phyloP scores from a whole-genome alignment of 2,113 vertebrate species.

The Carlito syrichta region DNA sequence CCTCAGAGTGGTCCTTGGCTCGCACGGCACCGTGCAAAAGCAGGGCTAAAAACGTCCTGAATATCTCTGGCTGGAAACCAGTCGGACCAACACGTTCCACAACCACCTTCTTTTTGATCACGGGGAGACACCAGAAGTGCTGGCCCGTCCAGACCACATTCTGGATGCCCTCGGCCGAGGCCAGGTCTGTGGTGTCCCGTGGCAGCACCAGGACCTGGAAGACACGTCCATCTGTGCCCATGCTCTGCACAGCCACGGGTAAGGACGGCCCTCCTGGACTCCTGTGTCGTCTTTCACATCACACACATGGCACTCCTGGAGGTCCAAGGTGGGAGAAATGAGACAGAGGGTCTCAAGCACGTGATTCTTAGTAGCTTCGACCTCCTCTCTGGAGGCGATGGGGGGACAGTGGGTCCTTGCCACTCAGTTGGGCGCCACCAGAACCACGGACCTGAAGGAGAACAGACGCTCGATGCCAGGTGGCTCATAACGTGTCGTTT shows the following conservation, averaged over 20 bases:
- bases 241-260: slow-evolving; percentile 52
- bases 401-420: slow-evolving; percentile 84
- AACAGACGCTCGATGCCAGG: slow-evolving; percentile 91
- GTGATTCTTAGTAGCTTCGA: slow-evolving; percentile 83
- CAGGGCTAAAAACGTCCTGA: slow-evolving; percentile 94
- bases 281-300: slow-evolving; percentile 83
- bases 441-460: slow-evolving; percentile 90
- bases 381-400: slow-evolving; percentile 85
- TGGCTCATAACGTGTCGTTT: slow-evolving; percentile 83
- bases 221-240: slow-evolving; percentile 58
- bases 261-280: too few relatives aligned
- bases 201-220: slow-evolving; percentile 74
- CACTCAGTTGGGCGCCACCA: slow-evolving; percentile 84
- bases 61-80: slow-evolving; percentile 91
- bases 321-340: slow-evolving; percentile 91
- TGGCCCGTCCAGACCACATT: slow-evolving; percentile 69
- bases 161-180: slow-evolving; percentile 37
- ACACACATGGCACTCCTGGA: slow-evolving; percentile 89
- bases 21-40: slow-evolving; percentile 89
- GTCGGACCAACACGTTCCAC: slow-evolving; percentile 89
- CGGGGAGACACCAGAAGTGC: slow-evolving; percentile 82
- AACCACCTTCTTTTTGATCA: slow-evolving; percentile 88
- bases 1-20: slow-evolving; percentile 15
- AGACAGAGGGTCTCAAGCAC: slow-evolving; percentile 90
- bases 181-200: slow-evolving; percentile 68